phyloP scores from a whole-genome alignment of 2,113 vertebrate genomes.

The Lucifuga dentata region DNA sequence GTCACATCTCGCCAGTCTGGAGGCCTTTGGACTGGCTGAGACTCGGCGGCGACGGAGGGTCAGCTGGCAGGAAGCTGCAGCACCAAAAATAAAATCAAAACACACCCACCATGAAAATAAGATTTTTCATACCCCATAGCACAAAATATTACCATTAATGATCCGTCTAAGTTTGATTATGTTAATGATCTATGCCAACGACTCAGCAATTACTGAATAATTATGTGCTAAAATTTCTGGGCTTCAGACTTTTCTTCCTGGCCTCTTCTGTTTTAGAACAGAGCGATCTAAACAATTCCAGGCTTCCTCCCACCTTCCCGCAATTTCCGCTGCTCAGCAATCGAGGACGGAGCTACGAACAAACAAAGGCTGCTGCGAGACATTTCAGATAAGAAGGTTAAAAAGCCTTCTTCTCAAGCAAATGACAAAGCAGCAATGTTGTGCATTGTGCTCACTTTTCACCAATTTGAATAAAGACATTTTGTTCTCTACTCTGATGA shows the following conservation, averaged over 20 bases:
- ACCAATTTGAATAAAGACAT: constrained; percentile 1
- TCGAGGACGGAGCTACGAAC: background rate
- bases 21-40: constrained; percentile 21
- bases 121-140: background rate
- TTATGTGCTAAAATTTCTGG: constrained; percentile 1
- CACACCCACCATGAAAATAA: background rate
- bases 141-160: background rate
- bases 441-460: background rate
- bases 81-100: background rate
- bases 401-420: constrained; percentile 21
- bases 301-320: constrained; percentile 7
- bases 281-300: constrained; percentile 28
- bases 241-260: constrained; percentile 7
- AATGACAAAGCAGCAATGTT: constrained; percentile 26
- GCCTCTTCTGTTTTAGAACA: background rate
- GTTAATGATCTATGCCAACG: constrained; percentile 5
- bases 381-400: constrained; percentile 12
- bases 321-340: background rate
- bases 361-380: constrained; percentile 16
- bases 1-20: constrained; percentile 40
- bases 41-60: constrained; percentile 17
- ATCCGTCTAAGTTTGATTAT: constrained; percentile 11
- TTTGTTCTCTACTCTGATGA: constrained; percentile 38
- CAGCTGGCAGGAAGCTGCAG: background rate
- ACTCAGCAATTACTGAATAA: constrained; percentile 10